These are phyloP conservation scores for Alviniconcha marisindica DNA, from an alignment of 1,140 invertebrate species.

Conservation along the genomic window DNA sequence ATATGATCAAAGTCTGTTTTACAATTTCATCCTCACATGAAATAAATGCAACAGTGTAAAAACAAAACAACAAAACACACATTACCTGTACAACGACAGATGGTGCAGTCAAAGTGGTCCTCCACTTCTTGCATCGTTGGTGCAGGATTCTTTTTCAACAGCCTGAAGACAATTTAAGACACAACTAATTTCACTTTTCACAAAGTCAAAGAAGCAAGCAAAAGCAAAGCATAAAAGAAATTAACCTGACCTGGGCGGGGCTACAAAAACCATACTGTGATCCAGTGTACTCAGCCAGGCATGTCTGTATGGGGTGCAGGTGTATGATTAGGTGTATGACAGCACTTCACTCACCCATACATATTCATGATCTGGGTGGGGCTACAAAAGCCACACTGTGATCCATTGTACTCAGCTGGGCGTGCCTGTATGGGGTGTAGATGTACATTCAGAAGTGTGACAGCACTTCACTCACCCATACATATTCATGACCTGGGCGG, in stretches of 20 bases:
- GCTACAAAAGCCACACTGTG: conserved; percentile 79
- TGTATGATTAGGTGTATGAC: too few species aligned
- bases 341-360: conserved; percentile 48
- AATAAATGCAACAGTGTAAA: too few species aligned
- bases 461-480: conserved; percentile 61
- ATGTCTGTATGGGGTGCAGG: too few species aligned
- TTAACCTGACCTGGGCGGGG: conserved; percentile 12
- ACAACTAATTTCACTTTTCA: too few species aligned
- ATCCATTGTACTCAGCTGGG: conserved; percentile 54
- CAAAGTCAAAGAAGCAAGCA: too few species aligned
- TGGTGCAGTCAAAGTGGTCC: conserved; percentile 68
- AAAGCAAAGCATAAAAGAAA: too few species aligned
- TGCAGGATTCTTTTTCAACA: conserved; percentile 58
- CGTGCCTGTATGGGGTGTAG: conserved; percentile 51
- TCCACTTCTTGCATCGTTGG: conserved; percentile 66
- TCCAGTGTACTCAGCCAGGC: conserved; percentile 55
- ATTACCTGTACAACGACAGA: conserved; percentile 74
- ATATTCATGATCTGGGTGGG: conserved; percentile 58
- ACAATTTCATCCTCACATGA: too few species aligned
- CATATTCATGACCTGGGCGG: conserved; percentile 73
- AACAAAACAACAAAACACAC: too few species aligned
- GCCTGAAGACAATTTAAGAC: too few species aligned
- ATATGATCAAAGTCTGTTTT: too few species aligned
- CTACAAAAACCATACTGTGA: background rate
- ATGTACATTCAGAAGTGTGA: too few species aligned